These are phyloP conservation scores for Neogobius melanostomus DNA, from an alignment of 2,113 vertebrate genomes.

Conservation along the genomic window DNA sequence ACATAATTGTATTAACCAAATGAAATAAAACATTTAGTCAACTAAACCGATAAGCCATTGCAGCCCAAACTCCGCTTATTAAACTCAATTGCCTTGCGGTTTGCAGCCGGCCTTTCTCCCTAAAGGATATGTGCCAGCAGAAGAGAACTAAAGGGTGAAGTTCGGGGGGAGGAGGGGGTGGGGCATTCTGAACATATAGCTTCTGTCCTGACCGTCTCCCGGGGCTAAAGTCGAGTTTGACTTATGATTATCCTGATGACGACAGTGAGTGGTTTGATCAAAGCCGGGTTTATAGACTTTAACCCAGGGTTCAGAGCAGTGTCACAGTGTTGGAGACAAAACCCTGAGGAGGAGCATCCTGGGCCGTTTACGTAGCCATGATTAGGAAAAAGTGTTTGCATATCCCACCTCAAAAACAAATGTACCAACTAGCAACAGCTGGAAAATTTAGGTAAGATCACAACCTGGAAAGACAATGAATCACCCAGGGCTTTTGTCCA, in stretches of 20 bases:
- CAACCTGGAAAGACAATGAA: too few species aligned
- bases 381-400: too few species aligned
- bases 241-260: conserved; percentile 35
- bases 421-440: too few species aligned
- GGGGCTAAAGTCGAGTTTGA: conserved; percentile 53
- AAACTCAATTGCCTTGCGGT: background rate
- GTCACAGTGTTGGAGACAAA: too few species aligned
- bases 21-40: too few species aligned
- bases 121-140: background rate
- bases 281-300: conserved; percentile 53
- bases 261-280: conserved; percentile 55
- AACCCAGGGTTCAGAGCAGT: background rate
- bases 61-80: background rate
- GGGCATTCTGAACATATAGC: background rate
- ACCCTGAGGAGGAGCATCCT: too few species aligned
- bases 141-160: conserved; percentile 51
- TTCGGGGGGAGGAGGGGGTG: conserved; percentile 43
- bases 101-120: background rate
- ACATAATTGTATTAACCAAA: too few species aligned
- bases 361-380: too few species aligned
- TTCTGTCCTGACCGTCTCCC: background rate
- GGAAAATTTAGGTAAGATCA: too few species aligned
- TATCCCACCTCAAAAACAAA: too few species aligned
- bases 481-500: too few species aligned
- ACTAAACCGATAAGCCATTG: too few species aligned